phyloP scores from a whole-genome alignment of 2,113 vertebrate species.

The Hydrolagus affinis region DNA sequence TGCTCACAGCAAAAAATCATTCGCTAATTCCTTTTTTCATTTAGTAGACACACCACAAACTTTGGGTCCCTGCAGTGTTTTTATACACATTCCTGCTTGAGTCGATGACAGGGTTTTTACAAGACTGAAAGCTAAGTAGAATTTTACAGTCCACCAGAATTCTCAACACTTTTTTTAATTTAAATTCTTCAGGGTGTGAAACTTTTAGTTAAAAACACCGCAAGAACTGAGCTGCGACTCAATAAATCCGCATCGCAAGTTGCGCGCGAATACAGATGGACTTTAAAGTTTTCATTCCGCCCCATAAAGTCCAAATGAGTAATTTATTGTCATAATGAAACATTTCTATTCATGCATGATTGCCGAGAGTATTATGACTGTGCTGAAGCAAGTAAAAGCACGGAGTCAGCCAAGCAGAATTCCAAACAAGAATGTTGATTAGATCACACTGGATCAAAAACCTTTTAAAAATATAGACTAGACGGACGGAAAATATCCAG shows the following conservation, averaged over 20 bases:
- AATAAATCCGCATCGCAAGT: neutral
- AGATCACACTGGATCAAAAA: too few relatives aligned
- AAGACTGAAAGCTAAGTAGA: constrained; percentile 29
- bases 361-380: neutral
- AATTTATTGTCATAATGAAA: constrained; percentile 10
- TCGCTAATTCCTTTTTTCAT: constrained; percentile 32
- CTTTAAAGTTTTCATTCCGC: neutral
- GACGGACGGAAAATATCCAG: too few relatives aligned
- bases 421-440: too few relatives aligned
- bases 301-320: neutral
- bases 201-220: constrained; percentile 1
- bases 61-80: constrained; percentile 2
- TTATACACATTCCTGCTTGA: constrained; percentile 27
- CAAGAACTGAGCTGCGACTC: neutral
- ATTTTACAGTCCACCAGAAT: neutral
- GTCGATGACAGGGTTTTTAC: constrained; percentile 24
- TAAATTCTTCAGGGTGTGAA: neutral
- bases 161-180: neutral
- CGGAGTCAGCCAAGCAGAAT: too few relatives aligned
- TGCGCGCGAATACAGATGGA: neutral
- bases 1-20: constrained; percentile 29
- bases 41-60: constrained; percentile 33
- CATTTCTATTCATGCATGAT: neutral
- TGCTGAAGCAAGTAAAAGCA: neutral
- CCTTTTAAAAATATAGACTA: too few relatives aligned